phyloP scores from a whole-genome alignment of 2,113 vertebrate species.

The Dryoscopus gambensis region DNA sequence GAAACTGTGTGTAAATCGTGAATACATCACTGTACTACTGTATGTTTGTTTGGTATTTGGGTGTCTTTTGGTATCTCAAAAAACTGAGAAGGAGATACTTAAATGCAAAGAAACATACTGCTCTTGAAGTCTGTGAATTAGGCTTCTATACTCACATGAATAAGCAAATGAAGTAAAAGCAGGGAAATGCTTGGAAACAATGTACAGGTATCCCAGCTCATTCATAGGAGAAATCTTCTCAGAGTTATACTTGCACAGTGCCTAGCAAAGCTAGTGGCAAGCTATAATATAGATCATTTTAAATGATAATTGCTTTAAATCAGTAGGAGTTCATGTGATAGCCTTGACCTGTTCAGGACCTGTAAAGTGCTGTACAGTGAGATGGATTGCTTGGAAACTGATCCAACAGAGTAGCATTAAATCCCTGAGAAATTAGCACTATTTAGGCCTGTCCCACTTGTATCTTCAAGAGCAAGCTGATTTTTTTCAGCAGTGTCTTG shows the following conservation, averaged over 20 bases:
- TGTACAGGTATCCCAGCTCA: neutral
- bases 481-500: neutral
- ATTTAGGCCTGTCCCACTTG: neutral
- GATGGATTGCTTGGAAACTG: neutral
- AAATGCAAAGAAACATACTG: neutral
- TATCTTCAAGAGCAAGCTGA: neutral
- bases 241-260: neutral
- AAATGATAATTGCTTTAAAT: neutral
- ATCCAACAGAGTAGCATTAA: neutral
- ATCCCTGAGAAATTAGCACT: neutral
- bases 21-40: neutral
- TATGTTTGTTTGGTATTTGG: neutral
- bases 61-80: neutral
- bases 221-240: neutral
- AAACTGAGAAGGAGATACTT: neutral
- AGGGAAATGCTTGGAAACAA: fast-evolving
- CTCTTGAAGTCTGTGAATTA: neutral
- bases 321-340: neutral
- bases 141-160: neutral
- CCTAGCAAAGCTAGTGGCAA: neutral
- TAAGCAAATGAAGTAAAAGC: neutral
- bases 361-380: neutral
- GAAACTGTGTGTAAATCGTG: neutral
- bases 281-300: neutral
- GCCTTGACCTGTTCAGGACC: neutral